phyloP scores from a whole-genome alignment of 2,888 invertebrate species.

The Nemoura dubitans region DNA sequence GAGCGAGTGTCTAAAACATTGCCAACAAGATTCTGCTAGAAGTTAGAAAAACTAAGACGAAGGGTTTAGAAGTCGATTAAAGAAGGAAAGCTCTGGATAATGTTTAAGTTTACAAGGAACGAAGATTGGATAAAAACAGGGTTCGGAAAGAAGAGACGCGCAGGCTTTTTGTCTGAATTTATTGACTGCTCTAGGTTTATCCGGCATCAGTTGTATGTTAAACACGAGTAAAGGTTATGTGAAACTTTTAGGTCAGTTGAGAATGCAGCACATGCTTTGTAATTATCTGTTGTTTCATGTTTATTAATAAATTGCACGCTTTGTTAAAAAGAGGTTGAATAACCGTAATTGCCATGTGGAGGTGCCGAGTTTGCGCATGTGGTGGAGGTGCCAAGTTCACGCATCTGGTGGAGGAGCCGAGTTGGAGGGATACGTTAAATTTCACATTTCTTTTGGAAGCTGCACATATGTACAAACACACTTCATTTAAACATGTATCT shows the following conservation, averaged over 20 bases:
- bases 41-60: slow-evolving; percentile 29
- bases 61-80: slow-evolving; percentile 38
- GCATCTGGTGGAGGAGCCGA: too few relatives aligned
- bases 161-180: neutral
- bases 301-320: neutral
- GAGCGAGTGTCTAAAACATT: neutral
- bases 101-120: slow-evolving; percentile 22
- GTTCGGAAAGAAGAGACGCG: neutral
- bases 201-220: neutral
- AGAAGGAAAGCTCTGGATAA: slow-evolving; percentile 30
- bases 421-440: too few relatives aligned
- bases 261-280: too few relatives aligned
- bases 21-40: neutral
- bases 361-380: neutral
- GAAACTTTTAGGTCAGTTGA: too few relatives aligned
- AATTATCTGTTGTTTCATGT: too few relatives aligned
- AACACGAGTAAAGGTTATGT: neutral
- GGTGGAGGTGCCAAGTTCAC: neutral
- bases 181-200: neutral
- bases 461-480: too few relatives aligned
- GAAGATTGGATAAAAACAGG: slow-evolving; percentile 27
- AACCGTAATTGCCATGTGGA: neutral
- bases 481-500: too few relatives aligned
- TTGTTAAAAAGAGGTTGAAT: neutral
- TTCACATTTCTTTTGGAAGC: too few relatives aligned